Evolutionary conservation across 64 coral and sea anemone genomes (phyloP).

Genomic region (Pocillopora damicornis): DNA sequence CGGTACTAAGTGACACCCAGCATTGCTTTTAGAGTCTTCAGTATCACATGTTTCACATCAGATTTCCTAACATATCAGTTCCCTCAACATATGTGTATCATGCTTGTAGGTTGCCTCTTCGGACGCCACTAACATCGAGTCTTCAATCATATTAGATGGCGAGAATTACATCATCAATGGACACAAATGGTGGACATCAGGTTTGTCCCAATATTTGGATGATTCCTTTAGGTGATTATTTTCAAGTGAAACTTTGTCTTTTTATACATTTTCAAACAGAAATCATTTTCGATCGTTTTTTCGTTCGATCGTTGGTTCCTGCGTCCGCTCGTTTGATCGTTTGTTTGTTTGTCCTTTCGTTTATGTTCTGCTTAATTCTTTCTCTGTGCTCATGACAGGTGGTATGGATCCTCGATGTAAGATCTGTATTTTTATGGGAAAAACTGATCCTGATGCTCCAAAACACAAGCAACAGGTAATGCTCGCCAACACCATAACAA

Average conservation of each 20-base stretch:
- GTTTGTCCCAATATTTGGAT: constrained; percentile 9
- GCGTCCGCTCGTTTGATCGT: neutral
- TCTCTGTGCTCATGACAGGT: constrained; percentile 34
- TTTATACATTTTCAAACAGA: too few species aligned
- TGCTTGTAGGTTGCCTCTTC: constrained; percentile 83
- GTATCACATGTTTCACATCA: neutral
- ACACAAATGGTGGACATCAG: constrained; percentile 99
- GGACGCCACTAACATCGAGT: constrained; percentile 97
- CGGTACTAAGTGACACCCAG: too few species aligned
- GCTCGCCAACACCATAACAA: neutral
- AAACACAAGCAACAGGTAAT: constrained; percentile 96
- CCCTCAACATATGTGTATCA: neutral
- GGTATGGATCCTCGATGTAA: constrained; percentile 87
- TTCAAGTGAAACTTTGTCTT: too few species aligned
- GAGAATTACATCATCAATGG: constrained; percentile 89
- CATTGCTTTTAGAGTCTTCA: too few species aligned
- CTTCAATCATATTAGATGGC: constrained; percentile 76
- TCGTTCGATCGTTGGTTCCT: too few species aligned
- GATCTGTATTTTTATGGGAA: constrained; percentile 94
- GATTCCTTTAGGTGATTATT: too few species aligned
- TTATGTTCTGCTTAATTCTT: neutral
- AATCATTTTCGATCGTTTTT: too few species aligned
- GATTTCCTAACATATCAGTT: neutral
- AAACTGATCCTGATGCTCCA: constrained; percentile 72
- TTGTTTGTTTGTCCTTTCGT: neutral